phyloP scores from a whole-genome alignment of 2,797 vertebrate species.

The Macrochelys suwanniensis region DNA sequence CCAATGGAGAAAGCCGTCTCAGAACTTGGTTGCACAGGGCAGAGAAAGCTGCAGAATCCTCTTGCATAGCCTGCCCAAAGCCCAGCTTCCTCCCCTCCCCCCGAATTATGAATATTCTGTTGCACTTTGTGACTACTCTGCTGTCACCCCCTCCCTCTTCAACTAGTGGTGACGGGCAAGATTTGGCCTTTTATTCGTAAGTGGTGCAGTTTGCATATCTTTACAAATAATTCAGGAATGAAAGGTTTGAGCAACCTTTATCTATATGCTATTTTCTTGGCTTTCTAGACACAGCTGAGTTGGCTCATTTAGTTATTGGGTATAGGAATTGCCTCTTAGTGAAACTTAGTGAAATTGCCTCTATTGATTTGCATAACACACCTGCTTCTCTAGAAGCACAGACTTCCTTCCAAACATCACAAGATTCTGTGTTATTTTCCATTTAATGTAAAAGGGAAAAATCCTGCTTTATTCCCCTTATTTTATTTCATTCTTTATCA shows the following conservation, averaged over 20 bases:
- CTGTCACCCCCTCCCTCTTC: neutral
- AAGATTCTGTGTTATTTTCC: slow-evolving; percentile 13
- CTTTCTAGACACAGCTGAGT: slow-evolving; percentile 50
- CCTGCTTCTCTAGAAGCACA: slow-evolving; percentile 51
- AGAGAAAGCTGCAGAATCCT: neutral
- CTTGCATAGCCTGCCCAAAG: neutral
- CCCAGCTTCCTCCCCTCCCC: neutral
- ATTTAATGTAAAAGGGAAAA: neutral
- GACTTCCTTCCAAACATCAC: slow-evolving; percentile 45
- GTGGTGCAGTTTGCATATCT: slow-evolving; percentile 50
- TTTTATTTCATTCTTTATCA: slow-evolving; percentile 26
- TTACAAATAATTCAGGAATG: slow-evolving; percentile 60
- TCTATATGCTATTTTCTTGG: slow-evolving; percentile 69
- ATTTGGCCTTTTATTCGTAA: slow-evolving; percentile 30
- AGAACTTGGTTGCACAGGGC: neutral
- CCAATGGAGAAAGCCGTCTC: neutral
- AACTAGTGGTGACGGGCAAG: neutral
- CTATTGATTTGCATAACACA: slow-evolving; percentile 72
- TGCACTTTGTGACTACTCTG: neutral
- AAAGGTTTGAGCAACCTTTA: slow-evolving; percentile 63
- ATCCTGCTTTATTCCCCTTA: neutral
- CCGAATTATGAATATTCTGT: neutral
- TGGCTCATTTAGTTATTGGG: slow-evolving; percentile 61
- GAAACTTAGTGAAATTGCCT: no score
- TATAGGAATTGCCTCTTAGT: slow-evolving; percentile 59